Percentiles rank a stretch among this genome's conserved stretches.
These are phyloP conservation scores for Lithophane socia DNA, from an alignment of 2,888 invertebrate species.

Conservation along the genomic window DNA sequence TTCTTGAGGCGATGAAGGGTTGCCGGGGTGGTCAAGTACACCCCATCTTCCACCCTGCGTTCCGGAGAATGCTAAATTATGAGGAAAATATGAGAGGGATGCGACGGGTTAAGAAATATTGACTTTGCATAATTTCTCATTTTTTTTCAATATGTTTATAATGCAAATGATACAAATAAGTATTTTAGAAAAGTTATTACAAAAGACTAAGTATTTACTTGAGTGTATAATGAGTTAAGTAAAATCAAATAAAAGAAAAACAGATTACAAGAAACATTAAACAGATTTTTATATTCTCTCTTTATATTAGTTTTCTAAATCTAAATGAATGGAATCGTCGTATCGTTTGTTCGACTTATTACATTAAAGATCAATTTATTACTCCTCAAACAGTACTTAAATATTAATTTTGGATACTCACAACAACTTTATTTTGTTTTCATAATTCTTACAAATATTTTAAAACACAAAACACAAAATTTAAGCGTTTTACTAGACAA, in stretches of 20 bases:
- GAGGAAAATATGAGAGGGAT: conserved; percentile 75
- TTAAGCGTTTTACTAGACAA: conserved; percentile 49
- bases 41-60: conserved; percentile 68
- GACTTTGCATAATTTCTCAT: conserved; percentile 12
- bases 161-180: not conserved
- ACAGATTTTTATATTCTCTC: not conserved
- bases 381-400: not conserved
- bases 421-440: not conserved
- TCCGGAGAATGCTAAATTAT: conserved; percentile 79
- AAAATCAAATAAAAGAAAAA: conserved; percentile 3
- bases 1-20: conserved; percentile 83
- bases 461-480: conserved; percentile 25
- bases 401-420: not conserved
- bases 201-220: too few relatives aligned
- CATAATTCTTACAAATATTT: conserved; percentile 14
- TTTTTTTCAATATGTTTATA: not conserved
- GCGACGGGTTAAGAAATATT: conserved; percentile 64
- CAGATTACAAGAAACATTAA: not conserved
- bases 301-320: not conserved
- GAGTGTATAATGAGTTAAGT: not conserved
- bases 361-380: conserved; percentile 4
- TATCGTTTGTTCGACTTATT: conserved; percentile 14
- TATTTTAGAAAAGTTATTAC: not conserved
- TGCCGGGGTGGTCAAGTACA: conserved; percentile 77
- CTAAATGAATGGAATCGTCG: too few relatives aligned